A percentile compares a stretch with the other conserved stretches of the same genome.
phyloP scores from a whole-genome alignment of 2,797 vertebrate species.

The Manis crassicaudata region DNA sequence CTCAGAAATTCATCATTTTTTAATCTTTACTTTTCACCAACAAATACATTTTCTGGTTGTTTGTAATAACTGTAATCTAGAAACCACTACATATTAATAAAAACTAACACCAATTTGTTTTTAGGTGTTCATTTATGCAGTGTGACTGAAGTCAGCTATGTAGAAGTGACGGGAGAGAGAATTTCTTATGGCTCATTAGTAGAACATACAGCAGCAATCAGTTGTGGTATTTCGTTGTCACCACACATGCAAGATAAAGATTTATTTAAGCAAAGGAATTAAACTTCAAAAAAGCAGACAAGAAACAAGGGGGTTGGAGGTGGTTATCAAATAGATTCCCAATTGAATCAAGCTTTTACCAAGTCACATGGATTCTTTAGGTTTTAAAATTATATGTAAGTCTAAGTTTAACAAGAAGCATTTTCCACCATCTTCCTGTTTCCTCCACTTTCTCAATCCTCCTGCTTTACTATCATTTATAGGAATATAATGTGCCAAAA shows the following conservation, averaged over 20 bases:
- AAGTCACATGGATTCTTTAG: background rate
- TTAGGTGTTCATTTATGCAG: slow-evolving; percentile 66
- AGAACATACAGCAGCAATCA: slow-evolving; percentile 57
- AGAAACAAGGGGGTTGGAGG: background rate
- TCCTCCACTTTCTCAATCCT: background rate
- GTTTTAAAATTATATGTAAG: background rate
- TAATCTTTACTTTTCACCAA: slow-evolving; percentile 61
- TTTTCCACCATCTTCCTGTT: background rate
- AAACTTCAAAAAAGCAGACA: background rate
- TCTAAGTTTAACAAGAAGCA: background rate
- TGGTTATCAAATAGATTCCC: background rate
- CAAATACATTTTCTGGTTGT: slow-evolving; percentile 63
- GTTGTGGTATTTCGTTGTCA: slow-evolving; percentile 60
- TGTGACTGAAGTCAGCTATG: slow-evolving; percentile 66
- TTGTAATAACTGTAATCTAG: slow-evolving; percentile 60
- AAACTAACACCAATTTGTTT: slow-evolving; percentile 70
- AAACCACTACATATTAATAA: slow-evolving; percentile 71
- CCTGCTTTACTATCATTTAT: background rate
- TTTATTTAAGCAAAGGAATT: slow-evolving; percentile 44
- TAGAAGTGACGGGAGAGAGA: slow-evolving; percentile 62
- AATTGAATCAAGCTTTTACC: background rate
- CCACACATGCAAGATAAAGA: slow-evolving; percentile 19
- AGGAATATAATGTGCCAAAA: background rate
- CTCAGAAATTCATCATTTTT: slow-evolving; percentile 69
- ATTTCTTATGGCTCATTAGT: slow-evolving; percentile 71